Evolutionary conservation across 2,113 vertebrate genomes (phyloP), one percentile per base, ranked within the genome.

Genomic region (Anhinga rufa): DNA sequence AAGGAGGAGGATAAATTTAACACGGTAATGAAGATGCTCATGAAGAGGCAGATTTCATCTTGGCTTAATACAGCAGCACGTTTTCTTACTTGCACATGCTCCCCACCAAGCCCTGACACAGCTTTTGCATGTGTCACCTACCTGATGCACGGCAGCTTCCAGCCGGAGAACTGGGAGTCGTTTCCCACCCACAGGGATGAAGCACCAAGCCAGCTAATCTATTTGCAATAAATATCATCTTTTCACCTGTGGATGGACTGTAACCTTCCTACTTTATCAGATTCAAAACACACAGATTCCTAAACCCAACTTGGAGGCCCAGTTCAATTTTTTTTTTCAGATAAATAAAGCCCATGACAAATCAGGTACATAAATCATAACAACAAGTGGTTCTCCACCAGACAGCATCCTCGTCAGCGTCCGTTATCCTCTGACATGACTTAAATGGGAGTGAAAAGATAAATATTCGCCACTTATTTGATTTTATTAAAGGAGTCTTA

Each of bases 111-210:
- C 52, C 28, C 31, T 5, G 32, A 32, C 22, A 12, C 51, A 61
- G 32, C 17, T 48, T 49, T 49, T 42, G 13, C 49, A 32, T 11
- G 7, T 2, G 3, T 32, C 61, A 32, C 2, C 10, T 6, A 3
- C 14, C 6, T 1, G 58, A 26, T 11, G 4, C 10, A 26, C 1
- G 4, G 48, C 80, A 83, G 20, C 31, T 32, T 65, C 65, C 57
- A 42, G 15, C 0, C 0, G 0, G 9, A 86, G 54, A 84, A 44
- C 1, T 19, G 60, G 44, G 44, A 80, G 17, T 17, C 22, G 0
- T 10, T 84, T 57, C 32, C 38, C 40, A 48, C 17, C 66, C 24
- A 3, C 0, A 1, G 16, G 18, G 6, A 34, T 6, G 10, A 72
- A 77, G 5, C 60, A 74, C 22, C 9, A 42, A 74, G 28, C 17